Percentiles rank a stretch among this genome's conserved stretches.
phyloP scores from a whole-genome alignment of 1,140 invertebrate genomes.

The Hormaphis cornu region DNA sequence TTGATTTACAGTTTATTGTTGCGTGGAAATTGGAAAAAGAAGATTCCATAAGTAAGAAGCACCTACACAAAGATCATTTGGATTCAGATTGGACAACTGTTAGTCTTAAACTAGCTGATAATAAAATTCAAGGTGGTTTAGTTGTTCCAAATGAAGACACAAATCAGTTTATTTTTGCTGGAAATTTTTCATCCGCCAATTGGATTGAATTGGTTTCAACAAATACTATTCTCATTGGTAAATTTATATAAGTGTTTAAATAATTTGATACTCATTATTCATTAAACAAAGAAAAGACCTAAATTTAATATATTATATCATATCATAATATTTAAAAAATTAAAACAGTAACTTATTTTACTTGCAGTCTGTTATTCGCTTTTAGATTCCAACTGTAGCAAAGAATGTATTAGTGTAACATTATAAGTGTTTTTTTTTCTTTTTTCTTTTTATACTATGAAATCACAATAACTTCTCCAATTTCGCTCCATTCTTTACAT shows the following conservation, averaged over 20 bases:
- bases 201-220: constrained; percentile 50
- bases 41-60: constrained; percentile 1
- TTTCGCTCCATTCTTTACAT: too few species aligned
- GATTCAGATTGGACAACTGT: constrained; percentile 61
- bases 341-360: too few species aligned
- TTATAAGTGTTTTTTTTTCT: too few species aligned
- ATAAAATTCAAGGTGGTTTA: constrained; percentile 48
- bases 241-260: constrained; percentile 32
- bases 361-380: too few species aligned
- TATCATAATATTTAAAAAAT: too few species aligned
- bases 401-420: too few species aligned
- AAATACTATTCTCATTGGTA: constrained; percentile 45
- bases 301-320: too few species aligned
- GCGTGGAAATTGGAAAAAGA: constrained; percentile 37
- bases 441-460: too few species aligned
- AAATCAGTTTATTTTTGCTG: constrained; percentile 43
- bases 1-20: constrained; percentile 35
- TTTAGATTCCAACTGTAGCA: too few species aligned
- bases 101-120: constrained; percentile 48
- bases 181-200: constrained; percentile 47
- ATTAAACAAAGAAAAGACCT: too few species aligned
- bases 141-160: constrained; percentile 43
- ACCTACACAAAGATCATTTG: constrained; percentile 52
- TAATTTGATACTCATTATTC: neutral
- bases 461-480: too few species aligned